These are phyloP conservation scores for Tinea pellionella DNA, from an alignment of 2,888 invertebrate genomes.

Conservation along the genomic window DNA sequence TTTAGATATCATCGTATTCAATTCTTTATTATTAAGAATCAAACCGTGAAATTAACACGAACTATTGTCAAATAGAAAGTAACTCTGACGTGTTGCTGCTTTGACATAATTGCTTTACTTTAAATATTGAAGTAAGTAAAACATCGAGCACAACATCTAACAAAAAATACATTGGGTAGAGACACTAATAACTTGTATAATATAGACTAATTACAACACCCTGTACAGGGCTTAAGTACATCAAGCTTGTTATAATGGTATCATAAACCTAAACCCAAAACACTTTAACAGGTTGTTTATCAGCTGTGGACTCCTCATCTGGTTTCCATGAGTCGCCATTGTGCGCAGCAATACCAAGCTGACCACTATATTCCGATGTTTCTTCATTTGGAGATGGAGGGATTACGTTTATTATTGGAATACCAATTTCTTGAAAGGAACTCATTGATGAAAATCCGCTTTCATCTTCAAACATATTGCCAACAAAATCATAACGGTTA, in stretches of 20 bases:
- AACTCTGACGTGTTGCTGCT: background rate
- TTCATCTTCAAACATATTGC: constrained; percentile 72
- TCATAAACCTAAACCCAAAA: constrained; percentile 48
- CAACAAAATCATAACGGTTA: constrained; percentile 29
- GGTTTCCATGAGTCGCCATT: background rate
- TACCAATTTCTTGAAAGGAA: constrained; percentile 84
- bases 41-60: background rate
- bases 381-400: constrained; percentile 60
- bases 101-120: background rate
- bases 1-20: background rate
- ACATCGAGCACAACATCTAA: background rate
- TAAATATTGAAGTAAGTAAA: background rate
- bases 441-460: constrained; percentile 89
- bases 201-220: too few species aligned
- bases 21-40: background rate
- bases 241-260: too few species aligned
- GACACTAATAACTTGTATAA: too few species aligned
- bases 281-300: constrained; percentile 54
- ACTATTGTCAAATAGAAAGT: background rate
- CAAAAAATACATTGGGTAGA: background rate
- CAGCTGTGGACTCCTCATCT: constrained; percentile 16
- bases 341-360: background rate
- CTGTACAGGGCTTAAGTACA: background rate
- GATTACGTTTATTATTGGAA: constrained; percentile 70
- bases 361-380: constrained; percentile 13